Evolutionary conservation across 2,113 vertebrate species (phyloP), one percentile per base, ranked within the genome.

Genomic region (Periophthalmodon schlosseri): DNA sequence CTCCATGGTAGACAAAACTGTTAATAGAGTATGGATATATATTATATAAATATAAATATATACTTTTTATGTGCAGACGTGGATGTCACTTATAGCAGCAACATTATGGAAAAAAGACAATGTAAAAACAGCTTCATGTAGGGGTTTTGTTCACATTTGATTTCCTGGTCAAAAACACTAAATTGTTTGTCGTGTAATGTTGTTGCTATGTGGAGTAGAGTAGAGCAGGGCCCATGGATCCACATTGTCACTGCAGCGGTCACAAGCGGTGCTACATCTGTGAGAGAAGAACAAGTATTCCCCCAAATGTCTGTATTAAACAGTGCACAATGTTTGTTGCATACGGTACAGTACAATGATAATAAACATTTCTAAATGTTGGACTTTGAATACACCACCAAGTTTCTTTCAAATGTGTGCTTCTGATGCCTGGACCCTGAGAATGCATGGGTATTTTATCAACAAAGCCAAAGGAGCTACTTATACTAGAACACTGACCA

Each of bases 21-120:
- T 94, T 92, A 92, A 94, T 94, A 95, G 94, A 94, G 87, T 94
- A 94, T 68, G 92, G 90, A 94, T 94, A 94, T 94, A 94, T 94
- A 94, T 94, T 93, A 93, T 94, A 94, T 94, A 94, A 91, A 93
- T 93, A 93, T 92, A 93, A 91, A 94, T 93, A 94, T 94, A 94
- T 93, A 93, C 88, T 94, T 94, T 95, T 93, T 95, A 94, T 93
- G 93, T 94, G 92, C 92, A 91, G 90, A 93, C 91, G 91, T 94
- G 93, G 91, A 92, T 92, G 94, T 95, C 92, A 94, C 93, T 88
- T 90, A 93, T 93, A 89, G 90, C 92, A 91, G 90, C 93, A 93
- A 92, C 91, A 90, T 93, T 91, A 91, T 89, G 84, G 86, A 78
- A 87, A 85, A 88, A 84, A 87, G 83, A 86, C 88, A 83, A 73